phyloP scores from a whole-genome alignment of 1,140 invertebrate species.

The Ips typographus region DNA sequence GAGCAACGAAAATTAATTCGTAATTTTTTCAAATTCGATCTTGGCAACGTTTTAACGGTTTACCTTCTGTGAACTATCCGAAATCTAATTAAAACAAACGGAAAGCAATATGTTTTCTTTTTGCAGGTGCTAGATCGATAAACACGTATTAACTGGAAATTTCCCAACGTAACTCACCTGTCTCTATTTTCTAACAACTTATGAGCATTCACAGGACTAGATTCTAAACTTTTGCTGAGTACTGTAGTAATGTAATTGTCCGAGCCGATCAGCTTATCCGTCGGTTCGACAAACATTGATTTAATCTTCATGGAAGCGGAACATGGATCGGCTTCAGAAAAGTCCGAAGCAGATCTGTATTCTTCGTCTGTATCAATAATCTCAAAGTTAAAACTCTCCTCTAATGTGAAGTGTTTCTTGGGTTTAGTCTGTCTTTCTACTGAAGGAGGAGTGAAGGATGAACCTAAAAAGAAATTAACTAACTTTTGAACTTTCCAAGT shows the following conservation, averaged over 20 bases:
- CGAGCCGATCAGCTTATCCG: constrained; percentile 64
- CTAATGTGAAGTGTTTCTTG: constrained; percentile 60
- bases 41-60: too few species aligned
- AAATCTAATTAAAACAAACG: too few species aligned
- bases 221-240: constrained; percentile 56
- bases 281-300: constrained; percentile 56
- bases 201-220: constrained; percentile 51
- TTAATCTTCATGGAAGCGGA: constrained; percentile 54
- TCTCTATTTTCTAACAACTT: constrained; percentile 44
- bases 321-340: constrained; percentile 34
- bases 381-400: constrained; percentile 76
- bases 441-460: constrained; percentile 49
- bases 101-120: too few species aligned
- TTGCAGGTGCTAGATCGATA: too few species aligned
- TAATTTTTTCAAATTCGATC: too few species aligned
- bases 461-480: constrained; percentile 46
- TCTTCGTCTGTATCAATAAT: constrained; percentile 69
- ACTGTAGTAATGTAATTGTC: constrained; percentile 68
- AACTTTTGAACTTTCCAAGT: background rate
- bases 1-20: too few species aligned
- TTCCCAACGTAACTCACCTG: constrained; percentile 24
- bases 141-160: too few species aligned
- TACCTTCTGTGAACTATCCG: too few species aligned
- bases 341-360: constrained; percentile 27
- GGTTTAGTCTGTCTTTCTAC: constrained; percentile 61